A percentile compares a stretch with the other conserved stretches of the same genome.
phyloP scores from a whole-genome alignment of 2,888 invertebrate species.

The Drosophila meridiana region DNA sequence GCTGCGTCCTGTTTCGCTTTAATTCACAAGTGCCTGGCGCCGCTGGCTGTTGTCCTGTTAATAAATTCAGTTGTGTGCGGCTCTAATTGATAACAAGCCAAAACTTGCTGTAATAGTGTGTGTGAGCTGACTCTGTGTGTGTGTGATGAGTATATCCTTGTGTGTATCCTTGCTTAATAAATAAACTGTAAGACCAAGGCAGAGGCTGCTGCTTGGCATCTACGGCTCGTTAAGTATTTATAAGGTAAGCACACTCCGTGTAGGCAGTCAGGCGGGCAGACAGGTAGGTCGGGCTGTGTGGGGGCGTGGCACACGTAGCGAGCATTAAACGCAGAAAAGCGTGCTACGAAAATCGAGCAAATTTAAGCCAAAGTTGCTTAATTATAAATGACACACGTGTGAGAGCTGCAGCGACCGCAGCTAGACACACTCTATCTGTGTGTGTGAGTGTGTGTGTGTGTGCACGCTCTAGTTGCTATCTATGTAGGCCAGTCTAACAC shows the following conservation, averaged over 20 bases:
- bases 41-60: slow-evolving; percentile 60
- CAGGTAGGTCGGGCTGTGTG: background rate
- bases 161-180: slow-evolving; percentile 74
- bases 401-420: slow-evolving; percentile 38
- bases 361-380: slow-evolving; percentile 73
- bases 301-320: slow-evolving; percentile 52
- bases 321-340: slow-evolving; percentile 73
- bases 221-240: slow-evolving; percentile 76
- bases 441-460: slow-evolving; percentile 7
- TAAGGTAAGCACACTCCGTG: slow-evolving; percentile 64
- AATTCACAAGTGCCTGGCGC: slow-evolving; percentile 55
- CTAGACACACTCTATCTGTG: slow-evolving; percentile 13
- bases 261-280: background rate
- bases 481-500: slow-evolving; percentile 65
- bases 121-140: background rate
- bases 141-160: slow-evolving; percentile 30
- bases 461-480: slow-evolving; percentile 45
- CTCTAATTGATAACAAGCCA: slow-evolving; percentile 79
- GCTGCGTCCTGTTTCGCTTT: slow-evolving; percentile 26
- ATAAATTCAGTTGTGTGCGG: slow-evolving; percentile 68
- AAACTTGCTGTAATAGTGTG: slow-evolving; percentile 39
- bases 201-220: slow-evolving; percentile 48
- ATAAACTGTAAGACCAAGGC: slow-evolving; percentile 66
- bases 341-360: slow-evolving; percentile 64
- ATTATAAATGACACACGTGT: slow-evolving; percentile 82